A percentile compares a stretch with the other conserved stretches of the same genome.
Evolutionary conservation across 2,113 vertebrate genomes (phyloP).

Genomic region (Leiothrix lutea): DNA sequence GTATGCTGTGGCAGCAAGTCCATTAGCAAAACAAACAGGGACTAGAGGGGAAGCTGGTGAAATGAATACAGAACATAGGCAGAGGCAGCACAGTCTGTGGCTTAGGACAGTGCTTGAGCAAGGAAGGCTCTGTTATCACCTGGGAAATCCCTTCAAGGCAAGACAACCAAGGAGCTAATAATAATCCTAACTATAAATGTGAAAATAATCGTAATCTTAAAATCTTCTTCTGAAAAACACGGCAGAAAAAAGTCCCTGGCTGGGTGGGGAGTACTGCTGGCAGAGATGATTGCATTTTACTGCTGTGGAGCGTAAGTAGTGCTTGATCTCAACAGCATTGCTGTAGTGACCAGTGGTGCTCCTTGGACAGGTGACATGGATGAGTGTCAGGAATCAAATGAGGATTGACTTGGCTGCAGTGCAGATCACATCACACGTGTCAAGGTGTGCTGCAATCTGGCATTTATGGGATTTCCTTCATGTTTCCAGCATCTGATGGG

Average conservation of each 20-base stretch:
- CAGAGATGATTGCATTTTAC: neutral
- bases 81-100: neutral
- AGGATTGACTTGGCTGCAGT: neutral
- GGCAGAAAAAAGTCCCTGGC: neutral
- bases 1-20: neutral
- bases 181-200: neutral
- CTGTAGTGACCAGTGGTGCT: neutral
- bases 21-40: slow-evolving; percentile 31
- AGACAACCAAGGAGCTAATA: neutral
- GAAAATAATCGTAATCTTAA: neutral
- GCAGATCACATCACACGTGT: neutral
- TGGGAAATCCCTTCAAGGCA: neutral
- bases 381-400: neutral
- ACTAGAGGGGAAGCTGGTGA: neutral
- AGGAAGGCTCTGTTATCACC: neutral
- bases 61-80: neutral
- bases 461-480: neutral
- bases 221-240: neutral
- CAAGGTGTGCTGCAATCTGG: neutral
- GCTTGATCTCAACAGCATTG: neutral
- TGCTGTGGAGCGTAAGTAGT: neutral
- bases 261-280: neutral
- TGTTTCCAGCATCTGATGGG: neutral
- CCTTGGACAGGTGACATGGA: neutral
- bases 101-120: neutral